phyloP scores from a whole-genome alignment of 2,113 vertebrate species.

The Myrmecobius fasciatus region DNA sequence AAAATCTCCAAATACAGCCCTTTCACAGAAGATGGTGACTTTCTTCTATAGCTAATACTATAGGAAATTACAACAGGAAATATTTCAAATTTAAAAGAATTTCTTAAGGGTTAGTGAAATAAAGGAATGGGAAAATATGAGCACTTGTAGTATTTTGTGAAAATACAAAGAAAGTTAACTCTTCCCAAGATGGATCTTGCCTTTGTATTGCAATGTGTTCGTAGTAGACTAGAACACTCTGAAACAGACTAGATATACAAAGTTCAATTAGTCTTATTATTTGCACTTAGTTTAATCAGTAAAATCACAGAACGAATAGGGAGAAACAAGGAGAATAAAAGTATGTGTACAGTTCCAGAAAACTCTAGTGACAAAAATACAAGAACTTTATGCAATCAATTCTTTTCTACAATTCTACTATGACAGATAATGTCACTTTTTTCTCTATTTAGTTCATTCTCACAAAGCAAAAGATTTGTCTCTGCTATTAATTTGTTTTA shows the following conservation, averaged over 20 bases:
- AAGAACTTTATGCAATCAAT: background rate
- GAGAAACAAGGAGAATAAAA: background rate
- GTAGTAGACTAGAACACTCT: background rate
- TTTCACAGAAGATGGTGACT: background rate
- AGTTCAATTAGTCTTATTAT: background rate
- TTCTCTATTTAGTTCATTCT: background rate
- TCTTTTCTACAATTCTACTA: background rate
- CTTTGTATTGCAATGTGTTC: background rate
- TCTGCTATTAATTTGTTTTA: background rate
- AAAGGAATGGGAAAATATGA: background rate
- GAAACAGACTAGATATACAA: background rate
- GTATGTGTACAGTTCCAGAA: background rate
- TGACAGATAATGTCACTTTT: background rate
- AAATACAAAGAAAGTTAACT: background rate
- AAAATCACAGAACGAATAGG: background rate
- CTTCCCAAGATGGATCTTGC: background rate
- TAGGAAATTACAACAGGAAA: background rate
- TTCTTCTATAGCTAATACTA: background rate
- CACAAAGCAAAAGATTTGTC: background rate
- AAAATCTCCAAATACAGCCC: background rate
- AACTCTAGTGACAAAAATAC: background rate
- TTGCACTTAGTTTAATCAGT: background rate
- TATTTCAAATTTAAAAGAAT: background rate
- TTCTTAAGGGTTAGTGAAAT: background rate
- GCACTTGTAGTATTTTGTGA: background rate